Evolutionary conservation across 2,113 vertebrate species (phyloP).

Genomic region (Synchiropus splendidus): DNA sequence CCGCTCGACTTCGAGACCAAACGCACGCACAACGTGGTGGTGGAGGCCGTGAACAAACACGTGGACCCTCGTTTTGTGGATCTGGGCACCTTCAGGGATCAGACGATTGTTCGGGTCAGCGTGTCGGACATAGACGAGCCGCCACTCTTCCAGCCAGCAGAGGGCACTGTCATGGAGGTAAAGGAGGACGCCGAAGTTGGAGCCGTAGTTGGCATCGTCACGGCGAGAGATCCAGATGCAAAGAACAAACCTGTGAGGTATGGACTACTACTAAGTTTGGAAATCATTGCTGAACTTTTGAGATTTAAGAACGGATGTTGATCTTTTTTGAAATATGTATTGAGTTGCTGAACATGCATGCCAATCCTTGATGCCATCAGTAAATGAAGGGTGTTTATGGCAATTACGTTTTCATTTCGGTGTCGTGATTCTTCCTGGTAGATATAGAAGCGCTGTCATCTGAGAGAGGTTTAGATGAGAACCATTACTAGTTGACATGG

Average conservation of each 20-base stretch:
- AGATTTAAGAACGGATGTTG: too few species aligned
- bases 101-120: slow-evolving; percentile 85
- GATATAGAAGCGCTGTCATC: too few species aligned
- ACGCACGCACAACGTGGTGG: slow-evolving; percentile 83
- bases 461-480: too few species aligned
- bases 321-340: too few species aligned
- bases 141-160: slow-evolving; percentile 77
- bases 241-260: slow-evolving; percentile 88
- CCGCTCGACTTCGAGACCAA: slow-evolving; percentile 87
- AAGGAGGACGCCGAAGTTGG: slow-evolving; percentile 86
- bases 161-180: slow-evolving; percentile 82
- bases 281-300: too few species aligned
- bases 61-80: slow-evolving; percentile 87
- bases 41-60: slow-evolving; percentile 94
- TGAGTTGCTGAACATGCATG: too few species aligned
- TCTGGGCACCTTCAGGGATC: slow-evolving; percentile 89
- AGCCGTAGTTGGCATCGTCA: slow-evolving; percentile 80
- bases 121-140: slow-evolving; percentile 88
- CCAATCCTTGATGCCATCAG: too few species aligned
- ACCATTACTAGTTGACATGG: too few species aligned
- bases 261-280: background rate
- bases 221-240: slow-evolving; percentile 86
- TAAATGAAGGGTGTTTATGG: too few species aligned
- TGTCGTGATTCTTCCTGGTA: too few species aligned
- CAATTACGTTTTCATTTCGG: too few species aligned